A percentile compares a stretch with the other conserved stretches of the same genome.
phyloP scores from a whole-genome alignment of 2,888 invertebrate genomes.

The Mimas tiliae region DNA sequence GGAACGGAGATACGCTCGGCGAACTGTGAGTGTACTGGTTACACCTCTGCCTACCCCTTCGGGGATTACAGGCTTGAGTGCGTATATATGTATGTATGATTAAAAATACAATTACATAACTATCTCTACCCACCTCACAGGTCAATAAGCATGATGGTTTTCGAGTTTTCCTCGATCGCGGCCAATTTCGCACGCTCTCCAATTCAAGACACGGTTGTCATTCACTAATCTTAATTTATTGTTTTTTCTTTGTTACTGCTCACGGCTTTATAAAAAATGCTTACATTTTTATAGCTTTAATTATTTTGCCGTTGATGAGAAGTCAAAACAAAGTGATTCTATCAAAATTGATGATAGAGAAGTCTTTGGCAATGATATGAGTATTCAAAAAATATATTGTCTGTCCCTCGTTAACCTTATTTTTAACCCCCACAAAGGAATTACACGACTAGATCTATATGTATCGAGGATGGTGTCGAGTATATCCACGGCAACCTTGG shows the following conservation, averaged over 20 bases:
- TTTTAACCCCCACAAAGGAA: too few species aligned
- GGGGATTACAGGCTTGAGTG: too few species aligned
- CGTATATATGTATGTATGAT: background rate
- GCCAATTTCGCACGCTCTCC: slow-evolving; percentile 29
- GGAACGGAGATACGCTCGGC: too few species aligned
- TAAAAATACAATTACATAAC: background rate
- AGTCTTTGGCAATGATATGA: too few species aligned
- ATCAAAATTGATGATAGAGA: too few species aligned
- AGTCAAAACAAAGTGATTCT: background rate
- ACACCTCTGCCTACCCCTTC: too few species aligned
- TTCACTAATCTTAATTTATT: slow-evolving; percentile 29
- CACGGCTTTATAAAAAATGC: slow-evolving; percentile 5
- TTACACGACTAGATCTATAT: too few species aligned
- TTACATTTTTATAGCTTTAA: background rate
- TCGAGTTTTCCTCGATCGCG: background rate
- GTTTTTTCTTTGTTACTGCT: slow-evolving; percentile 19
- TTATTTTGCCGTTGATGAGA: background rate
- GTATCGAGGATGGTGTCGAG: too few species aligned
- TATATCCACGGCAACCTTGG: too few species aligned
- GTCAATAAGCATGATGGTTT: background rate
- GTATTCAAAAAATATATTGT: too few species aligned
- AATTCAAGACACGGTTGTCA: slow-evolving; percentile 26
- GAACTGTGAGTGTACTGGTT: too few species aligned
- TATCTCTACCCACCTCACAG: background rate
- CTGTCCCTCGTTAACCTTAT: too few species aligned